These are phyloP conservation scores for Lutjanus erythropterus DNA, from an alignment of 2,113 vertebrate species.

Conservation along the genomic window DNA sequence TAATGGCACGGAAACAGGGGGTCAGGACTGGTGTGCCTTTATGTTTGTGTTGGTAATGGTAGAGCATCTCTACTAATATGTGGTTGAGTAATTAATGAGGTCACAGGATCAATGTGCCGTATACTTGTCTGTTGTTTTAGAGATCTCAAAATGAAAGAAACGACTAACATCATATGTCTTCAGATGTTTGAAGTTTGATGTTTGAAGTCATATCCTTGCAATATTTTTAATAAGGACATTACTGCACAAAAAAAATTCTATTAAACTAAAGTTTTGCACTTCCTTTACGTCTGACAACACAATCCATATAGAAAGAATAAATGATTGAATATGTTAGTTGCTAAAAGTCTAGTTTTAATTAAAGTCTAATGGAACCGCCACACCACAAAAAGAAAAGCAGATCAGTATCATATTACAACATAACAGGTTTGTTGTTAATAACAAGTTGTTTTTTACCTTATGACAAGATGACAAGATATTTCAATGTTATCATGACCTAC, in stretches of 20 bases:
- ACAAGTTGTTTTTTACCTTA: no score
- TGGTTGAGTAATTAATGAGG: conserved; percentile 62
- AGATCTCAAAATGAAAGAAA: not conserved
- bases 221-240: not conserved
- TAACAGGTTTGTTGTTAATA: no score
- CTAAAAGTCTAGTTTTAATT: not conserved
- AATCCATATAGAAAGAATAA: not conserved
- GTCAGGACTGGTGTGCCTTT: conserved; percentile 44
- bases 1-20: conserved; percentile 76
- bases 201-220: not conserved
- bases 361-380: no score
- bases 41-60: conserved; percentile 62
- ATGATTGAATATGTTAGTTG: not conserved
- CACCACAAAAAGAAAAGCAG: no score
- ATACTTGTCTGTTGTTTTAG: not conserved
- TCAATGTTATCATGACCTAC: no score
- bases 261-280: not conserved
- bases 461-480: no score
- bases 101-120: conserved; percentile 45
- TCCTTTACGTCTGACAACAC: not conserved
- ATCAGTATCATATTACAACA: no score
- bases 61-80: conserved; percentile 26
- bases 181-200: no score
- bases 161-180: not conserved
- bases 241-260: not conserved